Evolutionary conservation across 2,113 vertebrate genomes (phyloP).

Genomic region (Rattus rattus): DNA sequence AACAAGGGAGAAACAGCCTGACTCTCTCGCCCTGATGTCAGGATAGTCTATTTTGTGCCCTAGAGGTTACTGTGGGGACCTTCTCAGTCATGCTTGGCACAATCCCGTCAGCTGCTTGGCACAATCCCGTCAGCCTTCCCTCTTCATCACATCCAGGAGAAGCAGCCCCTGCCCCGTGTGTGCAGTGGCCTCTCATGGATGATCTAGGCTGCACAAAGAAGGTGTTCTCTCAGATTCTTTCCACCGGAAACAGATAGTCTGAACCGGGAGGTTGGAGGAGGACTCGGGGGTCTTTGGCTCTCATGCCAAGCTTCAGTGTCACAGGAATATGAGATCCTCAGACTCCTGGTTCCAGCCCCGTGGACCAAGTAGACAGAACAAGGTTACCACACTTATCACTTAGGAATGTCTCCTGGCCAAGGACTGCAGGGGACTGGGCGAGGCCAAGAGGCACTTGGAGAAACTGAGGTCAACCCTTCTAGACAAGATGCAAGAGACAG

Average conservation of each 20-base stretch:
- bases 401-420: background rate
- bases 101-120: background rate
- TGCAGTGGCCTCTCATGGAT: background rate
- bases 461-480: background rate
- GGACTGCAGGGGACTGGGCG: background rate
- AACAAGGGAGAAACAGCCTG: background rate
- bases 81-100: rapidly evolving
- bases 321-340: background rate
- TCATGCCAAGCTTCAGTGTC: background rate
- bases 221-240: background rate
- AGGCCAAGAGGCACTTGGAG: background rate
- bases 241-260: rapidly evolving
- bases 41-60: background rate
- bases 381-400: background rate
- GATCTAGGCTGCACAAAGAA: background rate
- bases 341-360: background rate
- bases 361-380: background rate
- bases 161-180: too few relatives aligned
- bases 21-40: too few relatives aligned
- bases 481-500: slow-evolving; percentile 67
- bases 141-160: rapidly evolving
- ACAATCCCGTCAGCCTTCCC: background rate
- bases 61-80: background rate
- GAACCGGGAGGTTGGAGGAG: rapidly evolving
- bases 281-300: background rate